Evolutionary conservation across 2,113 vertebrate species (phyloP).

Genomic region (Sprattus sprattus): DNA sequence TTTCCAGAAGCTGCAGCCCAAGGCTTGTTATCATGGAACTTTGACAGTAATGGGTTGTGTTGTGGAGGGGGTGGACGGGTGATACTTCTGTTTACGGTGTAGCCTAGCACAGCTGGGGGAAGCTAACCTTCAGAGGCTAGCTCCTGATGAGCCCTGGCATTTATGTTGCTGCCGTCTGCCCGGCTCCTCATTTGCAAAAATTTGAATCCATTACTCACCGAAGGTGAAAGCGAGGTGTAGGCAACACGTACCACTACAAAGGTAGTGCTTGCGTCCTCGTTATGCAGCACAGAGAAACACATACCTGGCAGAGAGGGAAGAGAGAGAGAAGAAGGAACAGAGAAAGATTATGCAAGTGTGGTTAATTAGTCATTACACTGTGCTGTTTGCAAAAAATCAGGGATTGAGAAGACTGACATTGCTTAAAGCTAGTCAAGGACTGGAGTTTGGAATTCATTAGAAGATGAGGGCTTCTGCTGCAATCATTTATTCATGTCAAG

Average conservation of each 20-base stretch:
- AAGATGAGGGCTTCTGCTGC: neutral
- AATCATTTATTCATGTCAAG: neutral
- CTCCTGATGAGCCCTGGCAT: conserved; percentile 11
- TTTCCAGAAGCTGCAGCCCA: neutral
- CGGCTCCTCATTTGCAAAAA: conserved; percentile 2
- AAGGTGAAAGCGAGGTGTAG: neutral
- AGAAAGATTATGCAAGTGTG: neutral
- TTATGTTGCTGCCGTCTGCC: neutral
- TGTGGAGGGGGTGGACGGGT: neutral
- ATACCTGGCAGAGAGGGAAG: neutral
- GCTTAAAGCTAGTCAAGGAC: too few relatives aligned
- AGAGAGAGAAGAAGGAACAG: neutral
- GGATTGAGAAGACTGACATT: neutral
- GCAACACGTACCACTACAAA: neutral
- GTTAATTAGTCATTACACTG: neutral
- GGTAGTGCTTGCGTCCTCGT: neutral
- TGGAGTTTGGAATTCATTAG: neutral
- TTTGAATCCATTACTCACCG: neutral
- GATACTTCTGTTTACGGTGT: neutral
- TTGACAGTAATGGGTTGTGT: neutral
- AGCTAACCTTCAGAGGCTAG: conserved; percentile 3
- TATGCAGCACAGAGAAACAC: neutral
- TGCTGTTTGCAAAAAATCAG: neutral
- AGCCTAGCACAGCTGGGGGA: neutral
- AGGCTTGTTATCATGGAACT: neutral